Percentiles rank a stretch among this genome's conserved stretches.
Conservation (phyloP, 2,797 vertebrate genomes). For the Pseudochromis fuscus region DNA sequence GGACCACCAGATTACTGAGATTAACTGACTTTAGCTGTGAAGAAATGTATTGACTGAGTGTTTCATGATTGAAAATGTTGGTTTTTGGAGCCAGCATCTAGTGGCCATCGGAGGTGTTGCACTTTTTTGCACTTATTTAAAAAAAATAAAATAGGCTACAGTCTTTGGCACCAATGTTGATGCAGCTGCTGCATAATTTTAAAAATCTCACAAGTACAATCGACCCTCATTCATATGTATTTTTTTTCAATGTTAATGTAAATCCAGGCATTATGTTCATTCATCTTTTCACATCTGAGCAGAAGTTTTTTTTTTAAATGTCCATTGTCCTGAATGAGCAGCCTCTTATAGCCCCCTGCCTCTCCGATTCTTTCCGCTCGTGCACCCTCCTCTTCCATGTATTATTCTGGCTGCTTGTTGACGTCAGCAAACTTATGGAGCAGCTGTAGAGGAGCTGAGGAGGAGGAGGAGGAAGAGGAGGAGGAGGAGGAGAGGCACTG, state of each 20-base stretch:
- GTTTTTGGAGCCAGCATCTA: too few relatives aligned
- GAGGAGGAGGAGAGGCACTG: conserved; percentile 37
- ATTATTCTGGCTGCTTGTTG: conserved; percentile 70
- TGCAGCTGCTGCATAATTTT: neutral
- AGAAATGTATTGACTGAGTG: too few relatives aligned
- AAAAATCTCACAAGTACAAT: too few relatives aligned
- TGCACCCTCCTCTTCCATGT: conserved; percentile 57
- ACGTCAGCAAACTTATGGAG: conserved; percentile 76
- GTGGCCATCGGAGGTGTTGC: too few relatives aligned
- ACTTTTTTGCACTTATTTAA: too few relatives aligned
- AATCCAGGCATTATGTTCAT: neutral
- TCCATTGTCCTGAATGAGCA: conserved; percentile 17
- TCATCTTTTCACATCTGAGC: neutral
- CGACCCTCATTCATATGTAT: neutral
- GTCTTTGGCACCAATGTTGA: too few relatives aligned
- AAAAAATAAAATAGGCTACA: too few relatives aligned
- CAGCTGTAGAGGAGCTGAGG: conserved; percentile 59
- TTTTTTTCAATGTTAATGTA: too few relatives aligned
- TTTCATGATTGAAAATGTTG: too few relatives aligned
- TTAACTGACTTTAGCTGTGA: too few relatives aligned
- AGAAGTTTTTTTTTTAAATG: neutral
- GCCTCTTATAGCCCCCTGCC: conserved; percentile 15
- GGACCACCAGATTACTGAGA: too few relatives aligned
- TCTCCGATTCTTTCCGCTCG: conserved; percentile 48
- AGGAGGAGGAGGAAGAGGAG: conserved; percentile 38